These are phyloP conservation scores for Latrodectus geometricus DNA, from an alignment of 1,140 invertebrate genomes.

Conservation along the genomic window DNA sequence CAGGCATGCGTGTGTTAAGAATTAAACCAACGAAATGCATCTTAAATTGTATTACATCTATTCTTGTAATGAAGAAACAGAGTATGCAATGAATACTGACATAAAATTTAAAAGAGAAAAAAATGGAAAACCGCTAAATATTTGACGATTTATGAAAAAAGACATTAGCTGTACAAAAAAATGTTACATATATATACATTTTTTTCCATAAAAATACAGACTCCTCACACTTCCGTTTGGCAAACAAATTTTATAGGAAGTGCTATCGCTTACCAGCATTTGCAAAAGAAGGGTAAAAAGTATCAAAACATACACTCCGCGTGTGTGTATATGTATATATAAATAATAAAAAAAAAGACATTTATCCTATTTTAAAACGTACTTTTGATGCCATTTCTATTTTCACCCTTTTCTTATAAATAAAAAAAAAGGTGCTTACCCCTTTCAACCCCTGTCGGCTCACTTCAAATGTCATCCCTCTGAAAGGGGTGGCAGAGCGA, in stretches of 20 bases:
- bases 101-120: no score
- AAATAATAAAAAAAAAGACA: not conserved
- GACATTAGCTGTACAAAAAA: not conserved
- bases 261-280: not conserved
- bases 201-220: not conserved
- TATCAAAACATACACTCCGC: no score
- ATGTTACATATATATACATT: not conserved
- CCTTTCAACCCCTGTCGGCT: conserved; percentile 24
- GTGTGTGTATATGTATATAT: no score
- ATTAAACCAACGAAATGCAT: no score
- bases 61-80: no score
- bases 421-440: not conserved
- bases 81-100: no score
- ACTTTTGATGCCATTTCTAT: not conserved
- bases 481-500: not conserved
- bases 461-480: conserved; percentile 40
- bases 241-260: conserved; percentile 1
- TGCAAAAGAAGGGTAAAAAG: not conserved
- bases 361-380: not conserved
- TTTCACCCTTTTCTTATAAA: not conserved
- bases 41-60: no score
- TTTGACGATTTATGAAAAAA: no score
- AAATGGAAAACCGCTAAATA: no score
- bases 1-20: no score
- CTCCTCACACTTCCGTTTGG: not conserved